Evolutionary conservation across 2,888 invertebrate genomes (phyloP).

Genomic region (Heliconius charithonia): DNA sequence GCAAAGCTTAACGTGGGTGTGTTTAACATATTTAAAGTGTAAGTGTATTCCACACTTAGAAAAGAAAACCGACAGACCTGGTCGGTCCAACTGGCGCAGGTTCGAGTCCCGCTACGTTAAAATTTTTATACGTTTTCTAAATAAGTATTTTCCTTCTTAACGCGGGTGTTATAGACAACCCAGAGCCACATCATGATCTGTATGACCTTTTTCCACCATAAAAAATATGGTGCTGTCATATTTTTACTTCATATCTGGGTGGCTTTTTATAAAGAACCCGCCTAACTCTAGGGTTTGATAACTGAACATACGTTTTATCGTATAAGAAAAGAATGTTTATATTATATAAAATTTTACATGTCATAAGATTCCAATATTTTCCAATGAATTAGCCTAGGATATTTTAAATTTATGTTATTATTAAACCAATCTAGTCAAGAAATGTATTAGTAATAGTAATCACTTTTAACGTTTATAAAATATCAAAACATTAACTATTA

Average conservation of each 20-base stretch:
- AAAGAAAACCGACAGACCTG: no score
- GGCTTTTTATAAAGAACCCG: slow-evolving; percentile 4
- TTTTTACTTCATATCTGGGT: slow-evolving; percentile 8
- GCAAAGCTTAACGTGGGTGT: neutral
- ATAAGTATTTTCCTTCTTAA: no score
- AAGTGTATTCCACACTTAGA: no score
- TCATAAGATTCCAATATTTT: neutral
- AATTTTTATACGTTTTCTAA: no score
- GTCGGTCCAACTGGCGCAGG: no score
- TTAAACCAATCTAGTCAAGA: no score
- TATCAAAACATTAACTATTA: no score
- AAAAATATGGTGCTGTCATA: neutral
- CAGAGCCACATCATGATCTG: slow-evolving; percentile 7
- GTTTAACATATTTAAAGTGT: no score
- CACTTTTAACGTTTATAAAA: no score
- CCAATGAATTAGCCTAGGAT: neutral
- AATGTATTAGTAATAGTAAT: no score
- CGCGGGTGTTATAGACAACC: neutral
- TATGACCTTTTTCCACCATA: slow-evolving; percentile 11
- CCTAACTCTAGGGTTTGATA: neutral
- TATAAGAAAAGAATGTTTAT: neutral
- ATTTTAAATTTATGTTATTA: neutral
- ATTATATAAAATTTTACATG: neutral
- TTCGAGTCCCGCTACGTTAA: no score
- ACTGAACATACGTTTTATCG: neutral